A percentile compares a stretch with the other conserved stretches of the same genome.
These are phyloP conservation scores for Sparidentex hasta DNA, from an alignment of 2,797 vertebrate species.

Conservation along the genomic window DNA sequence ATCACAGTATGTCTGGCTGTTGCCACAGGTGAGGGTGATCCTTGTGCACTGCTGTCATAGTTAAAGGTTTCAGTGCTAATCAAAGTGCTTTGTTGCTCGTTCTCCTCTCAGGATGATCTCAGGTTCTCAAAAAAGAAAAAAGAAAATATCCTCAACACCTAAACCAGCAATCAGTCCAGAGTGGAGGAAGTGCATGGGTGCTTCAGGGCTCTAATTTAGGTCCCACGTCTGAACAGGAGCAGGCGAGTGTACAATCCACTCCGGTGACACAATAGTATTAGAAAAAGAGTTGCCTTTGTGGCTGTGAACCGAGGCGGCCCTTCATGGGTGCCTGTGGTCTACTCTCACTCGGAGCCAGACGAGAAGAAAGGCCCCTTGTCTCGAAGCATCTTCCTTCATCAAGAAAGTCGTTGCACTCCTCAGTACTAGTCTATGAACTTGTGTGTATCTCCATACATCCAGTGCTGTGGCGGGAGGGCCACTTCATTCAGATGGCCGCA, in stretches of 20 bases:
- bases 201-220: conserved; percentile 69
- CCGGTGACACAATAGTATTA: conserved; percentile 56
- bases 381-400: conserved; percentile 30
- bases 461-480: conserved; percentile 77
- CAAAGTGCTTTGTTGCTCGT: conserved; percentile 73
- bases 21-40: conserved; percentile 23
- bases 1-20: not conserved
- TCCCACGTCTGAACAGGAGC: conserved; percentile 66
- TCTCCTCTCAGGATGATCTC: conserved; percentile 32
- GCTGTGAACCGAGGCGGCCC: conserved; percentile 30
- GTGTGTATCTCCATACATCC: conserved; percentile 83
- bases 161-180: conserved; percentile 45
- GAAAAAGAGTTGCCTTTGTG: conserved; percentile 47
- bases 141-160: conserved; percentile 28
- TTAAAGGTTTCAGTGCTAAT: conserved; percentile 52
- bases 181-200: conserved; percentile 40
- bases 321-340: conserved; percentile 30
- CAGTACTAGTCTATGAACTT: conserved; percentile 77
- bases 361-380: conserved; percentile 45
- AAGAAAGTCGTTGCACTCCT: conserved; percentile 28
- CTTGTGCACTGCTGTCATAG: conserved; percentile 35
- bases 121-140: conserved; percentile 34
- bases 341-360: conserved; percentile 52
- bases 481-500: conserved; percentile 82
- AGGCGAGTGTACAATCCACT: conserved; percentile 54